Evolutionary conservation across 1,140 invertebrate species (phyloP).

Genomic region (Eriocheir sinensis): DNA sequence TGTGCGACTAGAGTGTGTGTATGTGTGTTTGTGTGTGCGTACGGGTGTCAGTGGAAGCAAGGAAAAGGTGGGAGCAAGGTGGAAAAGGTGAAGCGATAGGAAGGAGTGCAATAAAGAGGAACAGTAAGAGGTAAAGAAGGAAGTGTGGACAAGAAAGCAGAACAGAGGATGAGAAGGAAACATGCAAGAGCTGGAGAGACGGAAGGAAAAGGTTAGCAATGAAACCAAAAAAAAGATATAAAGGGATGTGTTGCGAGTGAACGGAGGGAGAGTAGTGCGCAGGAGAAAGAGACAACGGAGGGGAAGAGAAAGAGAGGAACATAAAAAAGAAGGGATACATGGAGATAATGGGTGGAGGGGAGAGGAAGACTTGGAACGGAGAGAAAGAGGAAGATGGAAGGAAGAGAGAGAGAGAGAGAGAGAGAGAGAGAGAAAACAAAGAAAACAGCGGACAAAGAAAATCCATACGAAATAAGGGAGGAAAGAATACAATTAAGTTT

Average conservation of each 20-base stretch:
- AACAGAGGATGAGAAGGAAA: background rate
- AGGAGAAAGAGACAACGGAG: background rate
- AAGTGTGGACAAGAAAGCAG: background rate
- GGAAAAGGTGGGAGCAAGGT: background rate
- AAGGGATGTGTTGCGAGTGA: background rate
- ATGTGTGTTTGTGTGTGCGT: background rate
- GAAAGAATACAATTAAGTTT: background rate
- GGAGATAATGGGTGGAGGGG: background rate
- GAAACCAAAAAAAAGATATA: background rate
- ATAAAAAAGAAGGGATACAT: background rate
- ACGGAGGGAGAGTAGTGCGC: background rate
- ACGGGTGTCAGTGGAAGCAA: background rate
- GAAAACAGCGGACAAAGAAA: too few relatives aligned
- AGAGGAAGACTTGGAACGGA: background rate
- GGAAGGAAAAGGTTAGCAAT: background rate
- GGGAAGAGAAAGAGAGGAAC: background rate
- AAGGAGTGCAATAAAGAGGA: background rate
- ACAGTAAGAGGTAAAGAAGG: background rate
- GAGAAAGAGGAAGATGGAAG: background rate
- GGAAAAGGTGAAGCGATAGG: background rate
- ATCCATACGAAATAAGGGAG: background rate
- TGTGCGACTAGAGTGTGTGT: background rate
- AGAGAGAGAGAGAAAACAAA: too few relatives aligned
- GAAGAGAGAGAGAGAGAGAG: constrained; percentile 42
- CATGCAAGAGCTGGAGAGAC: background rate